Evolutionary conservation across 2,888 invertebrate species (phyloP).

Genomic region (Chironomus tentans): DNA sequence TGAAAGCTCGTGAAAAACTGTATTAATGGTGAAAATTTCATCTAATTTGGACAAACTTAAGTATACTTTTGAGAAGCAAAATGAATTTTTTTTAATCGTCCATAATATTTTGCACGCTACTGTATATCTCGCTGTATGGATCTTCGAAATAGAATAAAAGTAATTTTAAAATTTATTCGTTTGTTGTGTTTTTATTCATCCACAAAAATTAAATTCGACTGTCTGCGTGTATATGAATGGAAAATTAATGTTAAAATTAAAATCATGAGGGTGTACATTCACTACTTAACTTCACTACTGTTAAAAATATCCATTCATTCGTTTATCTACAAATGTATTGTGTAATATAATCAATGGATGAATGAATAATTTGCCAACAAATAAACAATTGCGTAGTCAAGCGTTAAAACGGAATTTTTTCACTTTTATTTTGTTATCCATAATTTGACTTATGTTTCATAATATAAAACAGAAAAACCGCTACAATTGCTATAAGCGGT

Average conservation of each 20-base stretch:
- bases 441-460: not conserved
- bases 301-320: not conserved
- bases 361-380: constrained; percentile 5
- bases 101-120: too few species aligned
- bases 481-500: not conserved
- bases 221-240: not conserved
- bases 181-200: too few species aligned
- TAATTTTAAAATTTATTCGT: too few species aligned
- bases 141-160: too few species aligned
- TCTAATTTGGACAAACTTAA: too few species aligned
- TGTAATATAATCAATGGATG: not conserved
- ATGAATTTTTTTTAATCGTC: too few species aligned
- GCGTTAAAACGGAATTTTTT: constrained; percentile 1
- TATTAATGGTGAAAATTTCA: too few species aligned
- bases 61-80: too few species aligned
- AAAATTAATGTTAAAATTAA: not conserved
- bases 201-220: too few species aligned
- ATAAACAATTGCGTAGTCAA: constrained; percentile 12
- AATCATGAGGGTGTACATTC: not conserved
- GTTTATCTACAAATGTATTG: not conserved
- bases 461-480: not conserved
- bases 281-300: not conserved
- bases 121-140: too few species aligned
- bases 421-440: not conserved
- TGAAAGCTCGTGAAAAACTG: too few species aligned